Conservation (phyloP, 2,797 vertebrate genomes). For the Amphiprion clarkii region DNA sequence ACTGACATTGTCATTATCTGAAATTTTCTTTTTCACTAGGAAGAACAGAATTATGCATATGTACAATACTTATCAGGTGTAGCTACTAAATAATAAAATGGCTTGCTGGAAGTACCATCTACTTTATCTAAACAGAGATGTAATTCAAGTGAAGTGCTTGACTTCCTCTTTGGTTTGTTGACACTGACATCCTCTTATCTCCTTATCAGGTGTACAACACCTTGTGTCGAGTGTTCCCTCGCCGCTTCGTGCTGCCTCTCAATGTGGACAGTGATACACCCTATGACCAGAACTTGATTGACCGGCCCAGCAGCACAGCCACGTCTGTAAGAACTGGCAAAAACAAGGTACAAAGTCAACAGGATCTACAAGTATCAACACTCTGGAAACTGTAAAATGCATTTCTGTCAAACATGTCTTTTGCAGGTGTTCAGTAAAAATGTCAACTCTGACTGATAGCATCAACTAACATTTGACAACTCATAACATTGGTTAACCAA, state of each 20-base stretch:
- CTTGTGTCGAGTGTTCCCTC: slow-evolving; percentile 83
- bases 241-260: slow-evolving; percentile 92
- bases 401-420: background rate
- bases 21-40: too few species aligned
- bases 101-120: too few species aligned
- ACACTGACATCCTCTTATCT: slow-evolving; percentile 56
- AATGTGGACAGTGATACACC: slow-evolving; percentile 72
- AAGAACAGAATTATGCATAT: too few species aligned
- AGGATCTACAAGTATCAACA: background rate
- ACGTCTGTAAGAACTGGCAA: slow-evolving; percentile 80
- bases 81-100: too few species aligned
- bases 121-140: too few species aligned
- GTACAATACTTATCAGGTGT: too few species aligned
- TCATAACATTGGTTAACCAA: too few species aligned
- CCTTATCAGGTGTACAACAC: slow-evolving; percentile 85
- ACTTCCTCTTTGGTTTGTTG: background rate
- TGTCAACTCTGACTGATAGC: background rate
- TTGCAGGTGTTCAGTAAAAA: background rate
- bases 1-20: too few species aligned
- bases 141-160: too few species aligned
- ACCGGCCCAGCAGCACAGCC: slow-evolving; percentile 76
- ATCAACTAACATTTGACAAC: too few species aligned
- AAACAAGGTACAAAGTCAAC: slow-evolving; percentile 62
- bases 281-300: slow-evolving; percentile 84
- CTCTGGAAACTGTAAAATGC: background rate